Percentiles rank a stretch among this genome's conserved stretches.
These are phyloP conservation scores for Papilio helenus DNA, from an alignment of 1,140 invertebrate genomes.

Conservation along the genomic window DNA sequence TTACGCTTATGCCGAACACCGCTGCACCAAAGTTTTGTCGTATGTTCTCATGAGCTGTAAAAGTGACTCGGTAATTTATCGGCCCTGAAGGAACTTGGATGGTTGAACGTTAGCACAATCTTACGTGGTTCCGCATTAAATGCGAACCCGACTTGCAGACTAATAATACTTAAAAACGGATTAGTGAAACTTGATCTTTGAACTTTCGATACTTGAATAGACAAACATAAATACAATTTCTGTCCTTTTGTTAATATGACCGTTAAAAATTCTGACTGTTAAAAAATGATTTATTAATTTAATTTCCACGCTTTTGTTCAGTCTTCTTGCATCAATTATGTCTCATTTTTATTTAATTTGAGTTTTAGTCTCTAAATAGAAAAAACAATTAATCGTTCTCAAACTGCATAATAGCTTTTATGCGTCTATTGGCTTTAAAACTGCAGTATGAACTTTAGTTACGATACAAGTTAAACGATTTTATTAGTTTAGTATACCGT, in stretches of 20 bases:
- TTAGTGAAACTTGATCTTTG: slow-evolving; percentile 27
- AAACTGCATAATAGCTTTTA: background rate
- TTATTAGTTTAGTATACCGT: slow-evolving; percentile 50
- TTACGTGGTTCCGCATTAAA: slow-evolving; percentile 59
- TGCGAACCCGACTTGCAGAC: background rate
- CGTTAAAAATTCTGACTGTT: no score
- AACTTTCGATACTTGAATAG: slow-evolving; percentile 8
- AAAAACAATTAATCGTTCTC: background rate
- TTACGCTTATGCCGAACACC: slow-evolving; percentile 47
- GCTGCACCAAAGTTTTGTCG: slow-evolving; percentile 61
- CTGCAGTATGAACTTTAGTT: slow-evolving; percentile 7
- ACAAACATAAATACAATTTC: background rate
- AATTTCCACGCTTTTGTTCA: no score
- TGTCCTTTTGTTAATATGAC: background rate
- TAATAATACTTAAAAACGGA: slow-evolving; percentile 42
- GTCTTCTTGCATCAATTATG: no score
- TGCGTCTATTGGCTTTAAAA: background rate
- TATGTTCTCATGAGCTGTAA: slow-evolving; percentile 76
- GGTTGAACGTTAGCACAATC: slow-evolving; percentile 57
- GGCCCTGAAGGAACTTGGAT: slow-evolving; percentile 74
- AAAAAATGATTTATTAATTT: no score
- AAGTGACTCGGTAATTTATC: slow-evolving; percentile 81
- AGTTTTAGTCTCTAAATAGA: background rate
- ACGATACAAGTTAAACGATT: slow-evolving; percentile 40
- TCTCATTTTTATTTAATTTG: background rate